These are phyloP conservation scores for Grallaria varia DNA, from an alignment of 2,113 vertebrate species.

Conservation along the genomic window DNA sequence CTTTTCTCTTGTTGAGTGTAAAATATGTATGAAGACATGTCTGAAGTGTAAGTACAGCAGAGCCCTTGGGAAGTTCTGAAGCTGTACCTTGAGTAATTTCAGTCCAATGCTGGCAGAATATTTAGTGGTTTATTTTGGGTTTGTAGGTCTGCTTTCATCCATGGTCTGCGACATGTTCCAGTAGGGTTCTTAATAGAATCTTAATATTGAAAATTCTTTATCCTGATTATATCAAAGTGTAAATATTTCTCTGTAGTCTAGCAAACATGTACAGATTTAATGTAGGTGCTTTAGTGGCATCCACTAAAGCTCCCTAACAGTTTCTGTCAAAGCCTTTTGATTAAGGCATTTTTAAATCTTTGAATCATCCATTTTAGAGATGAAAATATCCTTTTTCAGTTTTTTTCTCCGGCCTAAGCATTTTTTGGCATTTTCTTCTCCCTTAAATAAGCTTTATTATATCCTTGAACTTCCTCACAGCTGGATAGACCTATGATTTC, in stretches of 20 bases:
- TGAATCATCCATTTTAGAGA: not conserved
- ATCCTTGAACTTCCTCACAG: not conserved
- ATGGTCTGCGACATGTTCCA: not conserved
- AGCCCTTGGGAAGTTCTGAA: not conserved
- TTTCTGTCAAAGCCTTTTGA: not conserved
- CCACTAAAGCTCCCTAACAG: not conserved
- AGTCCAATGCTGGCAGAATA: not conserved
- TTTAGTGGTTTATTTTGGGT: slow-evolving; percentile 5
- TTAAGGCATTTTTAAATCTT: not conserved
- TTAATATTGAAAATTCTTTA: not conserved
- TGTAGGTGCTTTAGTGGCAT: not conserved
- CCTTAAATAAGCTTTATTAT: not conserved
- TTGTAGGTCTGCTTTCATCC: not conserved
- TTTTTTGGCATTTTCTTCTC: not conserved
- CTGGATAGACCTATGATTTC: not conserved
- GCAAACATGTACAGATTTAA: not conserved
- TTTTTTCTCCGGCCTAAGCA: not conserved
- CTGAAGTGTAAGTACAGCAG: not conserved
- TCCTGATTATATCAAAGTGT: not conserved
- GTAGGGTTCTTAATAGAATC: not conserved
- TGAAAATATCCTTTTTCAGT: not conserved
- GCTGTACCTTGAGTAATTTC: not conserved
- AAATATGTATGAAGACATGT: slow-evolving; percentile 44
- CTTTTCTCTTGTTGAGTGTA: slow-evolving; percentile 22
- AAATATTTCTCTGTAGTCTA: not conserved